Percentiles rank a stretch among this genome's conserved stretches.
These are phyloP conservation scores for Ferrisia virgata DNA, from an alignment of 2,888 invertebrate genomes.

Conservation along the genomic window DNA sequence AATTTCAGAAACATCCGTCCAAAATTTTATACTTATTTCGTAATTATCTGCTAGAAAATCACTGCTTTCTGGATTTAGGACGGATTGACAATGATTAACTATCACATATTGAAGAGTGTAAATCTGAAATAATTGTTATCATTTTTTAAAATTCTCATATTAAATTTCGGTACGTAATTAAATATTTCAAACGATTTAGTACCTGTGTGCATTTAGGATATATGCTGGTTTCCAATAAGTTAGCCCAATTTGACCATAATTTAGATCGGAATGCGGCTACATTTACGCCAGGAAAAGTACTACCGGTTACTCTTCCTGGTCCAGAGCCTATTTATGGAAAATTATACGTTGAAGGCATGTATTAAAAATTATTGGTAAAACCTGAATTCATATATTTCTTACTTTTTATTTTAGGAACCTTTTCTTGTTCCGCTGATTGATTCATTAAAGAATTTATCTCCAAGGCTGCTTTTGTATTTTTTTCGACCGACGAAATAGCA, in stretches of 20 bases:
- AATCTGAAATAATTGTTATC: not conserved
- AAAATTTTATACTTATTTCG: conserved; percentile 36
- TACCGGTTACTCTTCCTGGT: conserved; percentile 60
- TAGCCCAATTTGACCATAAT: conserved; percentile 87
- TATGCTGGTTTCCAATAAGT: conserved; percentile 73
- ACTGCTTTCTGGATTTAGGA: conserved; percentile 7
- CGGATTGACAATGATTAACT: not conserved
- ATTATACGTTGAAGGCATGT: not conserved
- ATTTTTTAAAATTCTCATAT: not conserved
- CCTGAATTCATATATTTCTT: not conserved
- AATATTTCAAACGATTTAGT: conserved; percentile 46
- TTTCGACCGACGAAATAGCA: conserved; percentile 55
- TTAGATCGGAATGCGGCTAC: conserved; percentile 62
- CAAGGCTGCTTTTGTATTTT: conserved; percentile 56
- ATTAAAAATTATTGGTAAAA: not conserved
- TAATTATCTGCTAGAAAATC: not conserved
- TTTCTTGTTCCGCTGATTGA: conserved; percentile 46
- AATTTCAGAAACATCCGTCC: conserved; percentile 37
- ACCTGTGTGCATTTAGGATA: conserved; percentile 70
- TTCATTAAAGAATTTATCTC: conserved; percentile 54
- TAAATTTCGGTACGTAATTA: not conserved
- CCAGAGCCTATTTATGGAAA: conserved; percentile 52
- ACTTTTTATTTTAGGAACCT: conserved; percentile 32
- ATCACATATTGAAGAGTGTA: conserved; percentile 29
- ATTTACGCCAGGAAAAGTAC: conserved; percentile 59